phyloP scores from a whole-genome alignment of 2,113 vertebrate genomes.

The Columba janthina region DNA sequence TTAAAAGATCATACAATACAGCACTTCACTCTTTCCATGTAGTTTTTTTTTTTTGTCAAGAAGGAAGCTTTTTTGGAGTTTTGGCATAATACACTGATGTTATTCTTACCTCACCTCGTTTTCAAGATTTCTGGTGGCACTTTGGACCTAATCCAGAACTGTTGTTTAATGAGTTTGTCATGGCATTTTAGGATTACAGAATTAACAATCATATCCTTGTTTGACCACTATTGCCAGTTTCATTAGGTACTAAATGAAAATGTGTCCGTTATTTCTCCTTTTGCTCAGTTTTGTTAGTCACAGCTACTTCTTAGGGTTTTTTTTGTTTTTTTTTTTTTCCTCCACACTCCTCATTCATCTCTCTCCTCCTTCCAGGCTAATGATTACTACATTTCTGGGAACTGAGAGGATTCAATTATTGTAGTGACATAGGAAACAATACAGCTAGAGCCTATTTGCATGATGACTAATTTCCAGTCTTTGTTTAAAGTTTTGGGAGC shows the following conservation, averaged over 20 bases:
- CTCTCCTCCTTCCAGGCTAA: not conserved
- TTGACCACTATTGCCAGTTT: not conserved
- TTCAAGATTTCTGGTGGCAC: not conserved
- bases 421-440: conserved; percentile 3
- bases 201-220: not conserved
- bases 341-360: not conserved
- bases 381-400: conserved; percentile 17
- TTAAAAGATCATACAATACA: not conserved
- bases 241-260: not conserved
- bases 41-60: not conserved
- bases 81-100: not conserved
- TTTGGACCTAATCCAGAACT: not conserved
- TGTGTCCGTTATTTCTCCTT: not conserved
- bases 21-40: not conserved
- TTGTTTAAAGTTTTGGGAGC: conserved; percentile 8
- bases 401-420: not conserved
- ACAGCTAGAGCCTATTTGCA: not conserved
- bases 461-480: conserved; percentile 32
- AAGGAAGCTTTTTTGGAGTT: not conserved
- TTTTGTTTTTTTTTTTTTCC: not conserved
- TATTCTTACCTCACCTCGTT: not conserved
- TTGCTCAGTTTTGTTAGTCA: conserved; percentile 8
- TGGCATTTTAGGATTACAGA: not conserved
- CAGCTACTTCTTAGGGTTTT: not conserved
- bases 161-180: not conserved